Evolutionary conservation across 2,113 vertebrate genomes (phyloP).

Genomic region (Burhinus oedicnemus): DNA sequence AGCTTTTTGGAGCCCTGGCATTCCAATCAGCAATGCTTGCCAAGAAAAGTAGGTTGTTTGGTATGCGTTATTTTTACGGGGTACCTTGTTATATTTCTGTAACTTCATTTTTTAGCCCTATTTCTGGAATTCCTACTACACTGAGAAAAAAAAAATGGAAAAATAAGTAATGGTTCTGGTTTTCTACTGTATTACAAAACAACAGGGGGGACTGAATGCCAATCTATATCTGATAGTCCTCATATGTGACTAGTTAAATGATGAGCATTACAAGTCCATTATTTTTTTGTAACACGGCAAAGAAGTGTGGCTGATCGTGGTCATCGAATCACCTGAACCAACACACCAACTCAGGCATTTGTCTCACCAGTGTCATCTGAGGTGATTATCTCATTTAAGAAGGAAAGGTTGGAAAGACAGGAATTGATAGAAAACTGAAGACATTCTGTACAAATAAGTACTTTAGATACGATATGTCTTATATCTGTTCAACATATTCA

Average conservation of each 20-base stretch:
- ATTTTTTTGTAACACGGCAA: not conserved
- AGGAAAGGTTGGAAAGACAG: not conserved
- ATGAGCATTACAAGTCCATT: not conserved
- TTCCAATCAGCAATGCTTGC: not conserved
- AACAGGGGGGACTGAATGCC: not conserved
- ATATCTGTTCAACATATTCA: too few species aligned
- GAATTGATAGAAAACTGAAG: not conserved
- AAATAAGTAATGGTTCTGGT: not conserved
- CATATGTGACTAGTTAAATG: not conserved
- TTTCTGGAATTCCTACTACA: not conserved
- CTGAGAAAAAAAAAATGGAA: not conserved
- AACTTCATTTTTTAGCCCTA: not conserved
- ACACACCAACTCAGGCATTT: not conserved
- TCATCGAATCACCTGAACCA: not conserved
- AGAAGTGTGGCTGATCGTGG: not conserved
- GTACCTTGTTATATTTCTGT: not conserved
- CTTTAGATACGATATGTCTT: not conserved
- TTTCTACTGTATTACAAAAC: not conserved
- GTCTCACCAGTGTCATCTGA: not conserved
- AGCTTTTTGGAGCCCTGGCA: not conserved
- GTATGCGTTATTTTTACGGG: not conserved
- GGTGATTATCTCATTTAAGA: not conserved
- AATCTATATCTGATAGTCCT: not conserved
- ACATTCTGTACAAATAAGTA: not conserved
- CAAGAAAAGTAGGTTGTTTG: not conserved